Conservation (phyloP, 2,113 vertebrate genomes). For the Sclerurus mexicanus region DNA sequence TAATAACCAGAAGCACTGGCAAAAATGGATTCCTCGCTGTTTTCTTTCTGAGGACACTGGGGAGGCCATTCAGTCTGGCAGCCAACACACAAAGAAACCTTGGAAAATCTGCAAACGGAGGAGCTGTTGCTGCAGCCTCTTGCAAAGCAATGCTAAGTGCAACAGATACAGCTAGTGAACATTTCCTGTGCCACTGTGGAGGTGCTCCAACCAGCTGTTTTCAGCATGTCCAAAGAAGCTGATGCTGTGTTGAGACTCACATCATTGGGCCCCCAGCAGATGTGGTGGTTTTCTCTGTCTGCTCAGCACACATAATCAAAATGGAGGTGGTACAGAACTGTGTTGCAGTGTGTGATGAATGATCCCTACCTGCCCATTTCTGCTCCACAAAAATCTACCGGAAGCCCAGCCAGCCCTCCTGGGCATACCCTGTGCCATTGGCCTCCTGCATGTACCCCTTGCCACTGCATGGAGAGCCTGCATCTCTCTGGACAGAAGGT, state of each 20-base stretch:
- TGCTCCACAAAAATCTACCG: neutral
- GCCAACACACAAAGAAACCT: conserved; percentile 38
- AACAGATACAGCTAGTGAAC: neutral
- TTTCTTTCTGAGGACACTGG: conserved; percentile 34
- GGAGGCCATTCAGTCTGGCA: conserved; percentile 14
- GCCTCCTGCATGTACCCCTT: neutral
- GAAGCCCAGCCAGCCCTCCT: neutral
- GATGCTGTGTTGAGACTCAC: neutral
- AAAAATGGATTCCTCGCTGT: conserved; percentile 18
- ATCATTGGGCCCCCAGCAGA: neutral
- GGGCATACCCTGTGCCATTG: neutral
- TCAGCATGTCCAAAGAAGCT: accelerated
- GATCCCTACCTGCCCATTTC: neutral
- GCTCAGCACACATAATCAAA: neutral
- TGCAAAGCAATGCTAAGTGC: neutral
- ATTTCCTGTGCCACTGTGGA: neutral
- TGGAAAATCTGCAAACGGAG: conserved; percentile 2
- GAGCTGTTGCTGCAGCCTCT: neutral
- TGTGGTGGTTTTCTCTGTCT: accelerated
- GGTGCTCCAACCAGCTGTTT: neutral
- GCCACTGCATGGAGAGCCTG: neutral
- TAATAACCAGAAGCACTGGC: conserved; percentile 35
- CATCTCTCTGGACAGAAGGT: neutral
- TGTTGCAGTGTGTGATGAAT: neutral
- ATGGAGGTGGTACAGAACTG: accelerated